Evolutionary conservation across 2,888 invertebrate genomes (phyloP).

Genomic region (Alviniconcha strummeri): DNA sequence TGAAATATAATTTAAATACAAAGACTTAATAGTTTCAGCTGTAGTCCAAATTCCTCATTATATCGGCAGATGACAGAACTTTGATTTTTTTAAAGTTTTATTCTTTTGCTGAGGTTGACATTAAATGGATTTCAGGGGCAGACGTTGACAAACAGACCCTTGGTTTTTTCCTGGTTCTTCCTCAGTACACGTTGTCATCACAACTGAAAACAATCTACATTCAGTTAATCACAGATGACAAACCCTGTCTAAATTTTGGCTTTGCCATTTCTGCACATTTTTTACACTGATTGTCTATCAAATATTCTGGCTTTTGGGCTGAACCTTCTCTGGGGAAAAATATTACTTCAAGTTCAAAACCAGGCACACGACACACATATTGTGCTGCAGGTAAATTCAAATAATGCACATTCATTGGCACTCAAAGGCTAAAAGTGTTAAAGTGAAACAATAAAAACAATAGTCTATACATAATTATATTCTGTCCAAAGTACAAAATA

Average conservation of each 20-base stretch:
- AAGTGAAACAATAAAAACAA: too few species aligned
- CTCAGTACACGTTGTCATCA: not conserved
- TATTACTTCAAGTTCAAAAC: not conserved
- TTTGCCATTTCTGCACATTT: too few species aligned
- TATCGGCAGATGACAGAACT: not conserved
- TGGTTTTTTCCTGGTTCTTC: not conserved
- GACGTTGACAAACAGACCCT: too few species aligned
- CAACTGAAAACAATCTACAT: too few species aligned
- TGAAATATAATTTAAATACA: not conserved
- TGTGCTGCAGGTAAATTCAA: not conserved
- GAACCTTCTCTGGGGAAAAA: not conserved
- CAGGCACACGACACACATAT: too few species aligned
- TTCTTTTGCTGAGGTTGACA: not conserved
- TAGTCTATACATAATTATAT: too few species aligned
- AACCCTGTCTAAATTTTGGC: too few species aligned
- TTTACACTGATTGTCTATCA: not conserved
- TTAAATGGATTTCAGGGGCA: too few species aligned
- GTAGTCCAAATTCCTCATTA: not conserved
- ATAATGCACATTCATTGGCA: conserved; percentile 3
- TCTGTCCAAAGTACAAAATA: not conserved
- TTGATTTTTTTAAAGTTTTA: not conserved
- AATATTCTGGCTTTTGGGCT: not conserved
- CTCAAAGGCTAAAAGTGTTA: not conserved
- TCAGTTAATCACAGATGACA: too few species aligned
- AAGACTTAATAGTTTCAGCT: not conserved